A percentile compares a stretch with the other conserved stretches of the same genome.
Evolutionary conservation across 2,888 invertebrate species (phyloP).

Genomic region (Hypselothyrea guttata): DNA sequence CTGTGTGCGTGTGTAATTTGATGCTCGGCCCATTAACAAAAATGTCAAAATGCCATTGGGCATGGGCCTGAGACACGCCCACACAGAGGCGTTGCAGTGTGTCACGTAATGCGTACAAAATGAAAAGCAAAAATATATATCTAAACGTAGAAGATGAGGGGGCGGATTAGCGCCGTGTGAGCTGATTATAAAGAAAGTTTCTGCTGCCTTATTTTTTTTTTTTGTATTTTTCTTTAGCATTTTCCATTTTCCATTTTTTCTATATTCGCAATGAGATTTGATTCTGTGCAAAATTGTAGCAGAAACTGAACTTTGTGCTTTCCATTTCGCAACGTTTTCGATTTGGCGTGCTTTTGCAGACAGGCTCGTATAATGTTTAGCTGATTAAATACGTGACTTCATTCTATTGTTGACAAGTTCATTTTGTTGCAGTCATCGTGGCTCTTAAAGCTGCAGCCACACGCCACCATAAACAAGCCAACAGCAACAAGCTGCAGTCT

Average conservation of each 20-base stretch:
- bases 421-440: conserved; percentile 45
- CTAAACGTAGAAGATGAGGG: neutral
- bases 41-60: conserved; percentile 75
- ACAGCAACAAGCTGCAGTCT: conserved; percentile 7
- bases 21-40: conserved; percentile 74
- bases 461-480: conserved; percentile 30
- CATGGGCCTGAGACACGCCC: conserved; percentile 34
- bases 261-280: conserved; percentile 47
- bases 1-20: conserved; percentile 62
- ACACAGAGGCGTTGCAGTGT: conserved; percentile 5
- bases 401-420: conserved; percentile 69
- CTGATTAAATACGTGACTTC: conserved; percentile 82
- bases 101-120: conserved; percentile 72
- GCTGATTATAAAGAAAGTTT: conserved; percentile 52
- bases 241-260: neutral
- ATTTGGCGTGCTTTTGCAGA: conserved; percentile 18
- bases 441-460: conserved; percentile 25
- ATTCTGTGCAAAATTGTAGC: conserved; percentile 42
- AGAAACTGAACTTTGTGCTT: conserved; percentile 15
- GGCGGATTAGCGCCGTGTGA: neutral
- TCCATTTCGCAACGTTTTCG: conserved; percentile 3
- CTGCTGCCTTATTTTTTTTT: conserved; percentile 2
- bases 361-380: conserved; percentile 71
- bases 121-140: conserved; percentile 30
- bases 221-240: neutral